Base-by-base conservation (phyloP, 2,113 vertebrate species). In the Pionites leucogaster region DNA sequence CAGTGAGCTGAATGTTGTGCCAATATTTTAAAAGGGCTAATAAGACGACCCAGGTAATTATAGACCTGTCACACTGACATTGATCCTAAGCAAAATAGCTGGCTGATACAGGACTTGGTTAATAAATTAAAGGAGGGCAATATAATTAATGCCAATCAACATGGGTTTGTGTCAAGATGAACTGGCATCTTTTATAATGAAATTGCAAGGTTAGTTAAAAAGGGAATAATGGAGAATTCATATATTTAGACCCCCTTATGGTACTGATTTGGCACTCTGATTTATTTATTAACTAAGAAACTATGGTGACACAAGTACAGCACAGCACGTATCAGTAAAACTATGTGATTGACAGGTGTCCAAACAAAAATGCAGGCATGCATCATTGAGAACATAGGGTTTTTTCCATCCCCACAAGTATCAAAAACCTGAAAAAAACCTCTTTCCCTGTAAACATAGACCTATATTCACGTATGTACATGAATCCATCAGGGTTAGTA, bases 51-150 rank as follows among this genome's bases (percentile, higher is more conserved):
- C 1, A 0, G 68, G 33, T 94, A 92, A 95, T 88, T 94, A 92
- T 17, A 86, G 71, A 23, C 28, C 75, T 95, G 41, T 74, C 82
- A 90, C 53, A 57, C 12, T 77, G 78, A 70, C 71, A 90, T 63
- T 62, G 92, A 93, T 93, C 71, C 53, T 41, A 91, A 94, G 75
- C 31, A 85, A 92, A 94, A 82, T 29, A 67, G 13, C 33, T 90
- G 42, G 13, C 29, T 88, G 50, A 52, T 76, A 65, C 7, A 64
- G 47, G 52, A 65, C 47, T 86, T 84, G 64, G 78, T 90, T 90
- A 92, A 94, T 68, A 88, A 93, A 86, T 88, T 92, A 83, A 88
- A 88, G 18, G 20, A 92, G 17, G 5, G 44, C 44, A 90, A 70
- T 64, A 37, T 31, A 88, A 90, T 70, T 86, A 94, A 86, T 64